Conservation (phyloP, 2,113 vertebrate species). For the Heterochromis multidens region DNA sequence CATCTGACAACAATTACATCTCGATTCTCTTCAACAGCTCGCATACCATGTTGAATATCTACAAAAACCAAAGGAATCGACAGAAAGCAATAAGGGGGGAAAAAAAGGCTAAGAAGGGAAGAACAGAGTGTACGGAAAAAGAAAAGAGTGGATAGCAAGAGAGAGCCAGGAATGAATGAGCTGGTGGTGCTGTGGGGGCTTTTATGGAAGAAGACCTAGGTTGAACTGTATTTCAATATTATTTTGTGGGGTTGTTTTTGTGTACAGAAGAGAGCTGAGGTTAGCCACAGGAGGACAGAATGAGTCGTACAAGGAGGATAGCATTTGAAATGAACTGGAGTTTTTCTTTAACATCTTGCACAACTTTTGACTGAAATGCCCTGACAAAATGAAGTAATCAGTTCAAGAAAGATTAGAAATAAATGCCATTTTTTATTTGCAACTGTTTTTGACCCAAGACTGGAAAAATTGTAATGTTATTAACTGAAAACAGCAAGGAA, state of each 20-base stretch:
- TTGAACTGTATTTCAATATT: conserved; percentile 12
- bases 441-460: background rate
- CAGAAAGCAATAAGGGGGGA: background rate
- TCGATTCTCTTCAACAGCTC: conserved; percentile 37
- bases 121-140: conserved; percentile 51
- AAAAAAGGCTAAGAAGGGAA: background rate
- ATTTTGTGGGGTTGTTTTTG: conserved; percentile 18
- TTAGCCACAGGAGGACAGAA: conserved; percentile 36
- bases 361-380: background rate
- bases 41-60: conserved; percentile 26
- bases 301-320: conserved; percentile 17
- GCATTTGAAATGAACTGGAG: background rate
- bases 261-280: conserved; percentile 9
- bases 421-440: background rate
- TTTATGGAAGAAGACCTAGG: conserved; percentile 24
- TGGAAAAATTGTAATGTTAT: background rate
- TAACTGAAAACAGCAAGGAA: no score
- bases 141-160: background rate
- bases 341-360: background rate
- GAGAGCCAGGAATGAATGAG: conserved; percentile 58
- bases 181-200: conserved; percentile 6
- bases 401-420: background rate
- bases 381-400: background rate
- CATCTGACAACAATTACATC: conserved; percentile 74
- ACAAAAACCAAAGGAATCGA: background rate